phyloP scores from a whole-genome alignment of 2,888 invertebrate species.

The Heliconius sara region DNA sequence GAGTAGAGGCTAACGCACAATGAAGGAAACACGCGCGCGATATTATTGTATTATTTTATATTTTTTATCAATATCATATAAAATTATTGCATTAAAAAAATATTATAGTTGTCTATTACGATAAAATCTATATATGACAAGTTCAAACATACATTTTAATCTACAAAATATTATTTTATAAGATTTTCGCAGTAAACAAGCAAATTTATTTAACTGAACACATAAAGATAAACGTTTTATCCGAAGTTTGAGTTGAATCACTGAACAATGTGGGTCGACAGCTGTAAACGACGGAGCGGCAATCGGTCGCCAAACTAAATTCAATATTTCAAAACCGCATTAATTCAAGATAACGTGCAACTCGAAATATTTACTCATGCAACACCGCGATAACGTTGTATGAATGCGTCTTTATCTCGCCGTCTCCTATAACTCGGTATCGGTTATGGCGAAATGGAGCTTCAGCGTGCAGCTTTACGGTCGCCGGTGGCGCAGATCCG shows the following conservation, averaged over 20 bases:
- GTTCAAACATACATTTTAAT: background rate
- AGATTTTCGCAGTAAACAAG: conserved; percentile 1
- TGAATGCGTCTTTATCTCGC: conserved; percentile 78
- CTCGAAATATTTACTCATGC: conserved; percentile 79
- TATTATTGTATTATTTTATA: background rate
- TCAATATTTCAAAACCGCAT: conserved; percentile 74
- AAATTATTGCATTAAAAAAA: background rate
- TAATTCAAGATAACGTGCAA: conserved; percentile 76
- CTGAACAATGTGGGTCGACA: conserved; percentile 55
- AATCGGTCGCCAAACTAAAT: conserved; percentile 64
- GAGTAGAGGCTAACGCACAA: conserved; percentile 13
- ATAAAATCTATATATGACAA: background rate
- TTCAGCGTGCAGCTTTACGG: conserved; percentile 53
- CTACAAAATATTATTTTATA: conserved; percentile 7
- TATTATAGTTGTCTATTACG: background rate
- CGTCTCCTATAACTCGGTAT: conserved; percentile 56
- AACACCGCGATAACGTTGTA: conserved; percentile 74
- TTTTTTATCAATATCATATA: background rate
- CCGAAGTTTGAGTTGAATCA: conserved; percentile 50
- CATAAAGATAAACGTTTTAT: conserved; percentile 34
- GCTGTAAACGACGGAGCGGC: conserved; percentile 55
- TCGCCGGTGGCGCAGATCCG: conserved; percentile 56
- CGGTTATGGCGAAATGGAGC: conserved; percentile 43
- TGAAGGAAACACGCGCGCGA: background rate
- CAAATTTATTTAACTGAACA: conserved; percentile 29